Evolutionary conservation across 2,113 vertebrate genomes (phyloP).

Genomic region (Rhizomys pruinosus): DNA sequence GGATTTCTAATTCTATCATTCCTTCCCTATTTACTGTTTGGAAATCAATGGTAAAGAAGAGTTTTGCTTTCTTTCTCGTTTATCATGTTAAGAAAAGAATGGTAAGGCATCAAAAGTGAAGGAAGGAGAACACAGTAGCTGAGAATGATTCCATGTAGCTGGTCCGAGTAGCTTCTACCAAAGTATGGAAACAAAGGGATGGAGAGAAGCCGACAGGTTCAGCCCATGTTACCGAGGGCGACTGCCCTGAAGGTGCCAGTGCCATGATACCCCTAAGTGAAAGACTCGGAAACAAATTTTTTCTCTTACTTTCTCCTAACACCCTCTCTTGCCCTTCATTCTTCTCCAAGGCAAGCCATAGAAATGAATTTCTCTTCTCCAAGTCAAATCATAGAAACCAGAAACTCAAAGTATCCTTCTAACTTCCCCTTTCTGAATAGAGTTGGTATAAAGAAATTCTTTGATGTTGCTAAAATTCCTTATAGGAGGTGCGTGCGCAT

Average conservation of each 20-base stretch:
- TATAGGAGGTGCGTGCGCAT: too few relatives aligned
- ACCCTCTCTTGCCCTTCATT: background rate
- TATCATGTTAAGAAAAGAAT: background rate
- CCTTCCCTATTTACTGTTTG: conserved; percentile 4
- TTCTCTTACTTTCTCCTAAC: background rate
- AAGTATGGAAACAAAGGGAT: background rate
- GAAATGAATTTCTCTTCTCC: background rate
- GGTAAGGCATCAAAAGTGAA: background rate
- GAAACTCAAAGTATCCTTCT: background rate
- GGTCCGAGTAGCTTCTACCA: background rate
- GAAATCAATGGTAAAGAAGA: background rate
- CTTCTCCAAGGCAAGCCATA: background rate
- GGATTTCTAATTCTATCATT: conserved; percentile 23
- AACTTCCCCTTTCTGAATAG: background rate
- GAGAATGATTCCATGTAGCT: background rate
- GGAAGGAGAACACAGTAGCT: background rate
- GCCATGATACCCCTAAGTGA: background rate
- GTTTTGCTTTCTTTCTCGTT: background rate
- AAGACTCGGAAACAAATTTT: background rate
- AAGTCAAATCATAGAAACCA: background rate
- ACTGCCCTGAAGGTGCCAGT: background rate
- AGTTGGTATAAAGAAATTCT: background rate
- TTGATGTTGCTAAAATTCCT: too few relatives aligned
- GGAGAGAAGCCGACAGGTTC: background rate
- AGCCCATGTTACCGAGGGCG: background rate